These are phyloP conservation scores for Rhynchomys soricoides DNA, from an alignment of 2,113 vertebrate genomes.

Conservation along the genomic window DNA sequence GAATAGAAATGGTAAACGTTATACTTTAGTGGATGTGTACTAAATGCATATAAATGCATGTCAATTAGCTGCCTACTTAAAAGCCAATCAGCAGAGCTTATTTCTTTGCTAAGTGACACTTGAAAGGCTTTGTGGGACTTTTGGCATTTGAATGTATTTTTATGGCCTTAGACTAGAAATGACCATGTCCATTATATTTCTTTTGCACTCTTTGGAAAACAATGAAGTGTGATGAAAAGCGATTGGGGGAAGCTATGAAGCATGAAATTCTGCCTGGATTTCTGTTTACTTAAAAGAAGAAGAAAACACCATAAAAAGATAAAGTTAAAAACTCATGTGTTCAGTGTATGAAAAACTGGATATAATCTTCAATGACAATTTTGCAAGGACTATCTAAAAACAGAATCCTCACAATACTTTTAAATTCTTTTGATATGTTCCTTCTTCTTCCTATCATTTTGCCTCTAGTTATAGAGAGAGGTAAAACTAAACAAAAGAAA, in stretches of 20 bases:
- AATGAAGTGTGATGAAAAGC: background rate
- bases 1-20: background rate
- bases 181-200: background rate
- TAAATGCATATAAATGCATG: background rate
- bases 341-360: background rate
- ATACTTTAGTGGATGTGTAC: background rate
- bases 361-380: background rate
- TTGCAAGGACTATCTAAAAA: background rate
- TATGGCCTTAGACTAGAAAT: background rate
- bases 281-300: background rate
- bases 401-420: background rate
- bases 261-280: background rate
- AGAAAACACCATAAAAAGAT: background rate
- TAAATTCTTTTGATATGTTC: background rate
- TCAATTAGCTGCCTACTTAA: background rate
- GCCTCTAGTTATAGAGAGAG: background rate
- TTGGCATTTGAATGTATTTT: background rate
- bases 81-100: background rate
- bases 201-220: background rate
- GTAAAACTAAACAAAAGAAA: background rate
- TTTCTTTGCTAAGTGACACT: background rate
- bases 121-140: background rate
- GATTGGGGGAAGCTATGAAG: background rate
- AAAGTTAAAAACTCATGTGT: background rate
- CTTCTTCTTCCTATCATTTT: background rate